A percentile compares a stretch with the other conserved stretches of the same genome.
Evolutionary conservation across 2,888 invertebrate species (phyloP).

Genomic region (Eumerus sabulonum): DNA sequence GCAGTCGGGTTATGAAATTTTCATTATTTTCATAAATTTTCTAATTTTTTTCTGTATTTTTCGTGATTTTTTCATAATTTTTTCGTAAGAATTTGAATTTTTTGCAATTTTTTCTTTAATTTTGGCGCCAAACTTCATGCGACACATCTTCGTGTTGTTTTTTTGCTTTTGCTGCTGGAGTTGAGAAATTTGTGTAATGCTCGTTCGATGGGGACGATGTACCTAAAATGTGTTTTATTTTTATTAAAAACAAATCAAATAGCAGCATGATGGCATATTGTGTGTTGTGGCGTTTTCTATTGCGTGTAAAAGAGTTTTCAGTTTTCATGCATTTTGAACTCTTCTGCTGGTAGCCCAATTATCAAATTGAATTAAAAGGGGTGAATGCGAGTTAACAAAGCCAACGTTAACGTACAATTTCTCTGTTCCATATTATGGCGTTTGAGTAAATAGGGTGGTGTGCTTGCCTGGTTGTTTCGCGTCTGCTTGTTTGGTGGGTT

Average conservation of each 20-base stretch:
- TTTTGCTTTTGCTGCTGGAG: not conserved
- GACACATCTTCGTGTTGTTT: not conserved
- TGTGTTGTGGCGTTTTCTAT: too few species aligned
- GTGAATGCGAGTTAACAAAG: too few species aligned
- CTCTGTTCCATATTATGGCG: too few species aligned
- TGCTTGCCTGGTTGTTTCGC: not conserved
- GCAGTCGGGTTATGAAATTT: not conserved
- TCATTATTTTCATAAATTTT: constrained; percentile 5
- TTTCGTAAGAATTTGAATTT: constrained; percentile 8
- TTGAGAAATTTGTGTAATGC: too few species aligned
- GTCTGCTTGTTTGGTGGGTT: constrained; percentile 11
- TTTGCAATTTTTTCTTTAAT: constrained; percentile 10
- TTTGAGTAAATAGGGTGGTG: constrained; percentile 20
- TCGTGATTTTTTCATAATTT: too few species aligned
- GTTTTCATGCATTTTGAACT: not conserved
- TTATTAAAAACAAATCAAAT: too few species aligned
- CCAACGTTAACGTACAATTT: too few species aligned
- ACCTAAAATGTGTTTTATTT: too few species aligned
- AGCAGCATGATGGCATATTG: too few species aligned
- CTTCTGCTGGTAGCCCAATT: constrained; percentile 3
- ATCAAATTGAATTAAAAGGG: constrained; percentile 35
- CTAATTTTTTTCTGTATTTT: constrained; percentile 9
- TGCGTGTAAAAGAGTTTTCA: too few species aligned
- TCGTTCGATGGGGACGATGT: too few species aligned
- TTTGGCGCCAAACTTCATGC: constrained; percentile 55